Percentiles rank a stretch among this genome's conserved stretches.
Evolutionary conservation across 2,888 invertebrate genomes (phyloP).

Genomic region (Hymenopus coronatus): DNA sequence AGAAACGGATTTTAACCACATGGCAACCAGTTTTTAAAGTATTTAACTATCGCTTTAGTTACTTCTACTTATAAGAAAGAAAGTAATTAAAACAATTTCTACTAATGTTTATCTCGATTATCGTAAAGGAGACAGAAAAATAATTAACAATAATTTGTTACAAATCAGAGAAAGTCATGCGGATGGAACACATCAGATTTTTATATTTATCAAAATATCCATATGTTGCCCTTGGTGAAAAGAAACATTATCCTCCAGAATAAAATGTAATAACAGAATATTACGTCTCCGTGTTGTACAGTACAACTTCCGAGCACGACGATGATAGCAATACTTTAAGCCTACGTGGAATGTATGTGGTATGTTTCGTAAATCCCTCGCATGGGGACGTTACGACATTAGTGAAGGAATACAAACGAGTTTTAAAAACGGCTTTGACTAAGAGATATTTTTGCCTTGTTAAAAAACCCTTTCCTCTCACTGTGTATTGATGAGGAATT

Average conservation of each 20-base stretch:
- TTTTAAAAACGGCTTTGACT: not conserved
- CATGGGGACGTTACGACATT: not conserved
- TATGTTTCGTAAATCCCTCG: not conserved
- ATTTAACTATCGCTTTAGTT: too few relatives aligned
- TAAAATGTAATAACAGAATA: not conserved
- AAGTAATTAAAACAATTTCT: too few relatives aligned
- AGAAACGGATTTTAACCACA: too few relatives aligned
- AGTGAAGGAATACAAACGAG: not conserved
- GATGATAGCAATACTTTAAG: not conserved
- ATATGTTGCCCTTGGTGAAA: not conserved
- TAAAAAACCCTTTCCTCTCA: not conserved
- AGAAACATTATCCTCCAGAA: not conserved
- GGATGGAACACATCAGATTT: too few relatives aligned
- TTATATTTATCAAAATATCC: not conserved
- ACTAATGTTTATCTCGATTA: too few relatives aligned
- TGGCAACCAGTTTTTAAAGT: too few relatives aligned
- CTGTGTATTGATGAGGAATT: slow-evolving; percentile 13
- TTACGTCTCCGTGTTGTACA: not conserved
- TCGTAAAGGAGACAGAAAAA: too few relatives aligned
- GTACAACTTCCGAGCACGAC: not conserved
- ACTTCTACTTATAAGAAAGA: too few relatives aligned
- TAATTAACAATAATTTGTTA: too few relatives aligned
- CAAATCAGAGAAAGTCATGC: too few relatives aligned
- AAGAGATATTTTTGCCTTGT: not conserved
- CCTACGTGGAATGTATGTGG: not conserved